These are phyloP conservation scores for Drosophila borealis DNA, from an alignment of 2,888 invertebrate genomes.

Conservation along the genomic window DNA sequence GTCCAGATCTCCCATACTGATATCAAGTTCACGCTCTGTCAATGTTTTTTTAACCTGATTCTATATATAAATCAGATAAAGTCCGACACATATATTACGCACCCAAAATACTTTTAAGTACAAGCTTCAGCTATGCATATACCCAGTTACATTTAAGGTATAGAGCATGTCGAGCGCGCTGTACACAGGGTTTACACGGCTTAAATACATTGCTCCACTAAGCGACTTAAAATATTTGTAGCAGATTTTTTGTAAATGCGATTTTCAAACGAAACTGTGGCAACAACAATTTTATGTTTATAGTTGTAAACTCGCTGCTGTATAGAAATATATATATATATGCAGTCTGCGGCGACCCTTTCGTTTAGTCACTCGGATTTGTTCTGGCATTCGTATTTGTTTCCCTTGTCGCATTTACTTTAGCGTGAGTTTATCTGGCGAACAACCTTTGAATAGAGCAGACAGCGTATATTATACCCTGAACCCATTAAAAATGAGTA, in stretches of 20 bases:
- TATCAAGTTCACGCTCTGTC: too few species aligned
- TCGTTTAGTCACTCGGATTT: conserved; percentile 16
- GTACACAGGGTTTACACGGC: conserved; percentile 35
- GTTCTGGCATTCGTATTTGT: conserved; percentile 4
- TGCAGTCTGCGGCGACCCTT: neutral
- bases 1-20: too few species aligned
- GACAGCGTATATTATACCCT: neutral
- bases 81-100: neutral
- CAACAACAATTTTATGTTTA: conserved; percentile 2
- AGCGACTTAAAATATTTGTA: conserved; percentile 58
- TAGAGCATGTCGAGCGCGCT: neutral
- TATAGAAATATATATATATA: neutral
- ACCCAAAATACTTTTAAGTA: neutral
- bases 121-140: neutral
- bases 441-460: conserved; percentile 3
- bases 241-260: conserved; percentile 37
- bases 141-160: neutral
- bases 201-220: conserved; percentile 45
- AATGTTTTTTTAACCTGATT: neutral
- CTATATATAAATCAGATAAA: neutral
- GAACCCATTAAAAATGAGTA: too few species aligned
- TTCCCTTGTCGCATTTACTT: conserved; percentile 15
- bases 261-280: conserved; percentile 12
- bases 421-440: conserved; percentile 7
- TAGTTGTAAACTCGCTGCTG: conserved; percentile 2